Conservation (phyloP, 2,797 vertebrate species). For the Trematomus bernacchii region DNA sequence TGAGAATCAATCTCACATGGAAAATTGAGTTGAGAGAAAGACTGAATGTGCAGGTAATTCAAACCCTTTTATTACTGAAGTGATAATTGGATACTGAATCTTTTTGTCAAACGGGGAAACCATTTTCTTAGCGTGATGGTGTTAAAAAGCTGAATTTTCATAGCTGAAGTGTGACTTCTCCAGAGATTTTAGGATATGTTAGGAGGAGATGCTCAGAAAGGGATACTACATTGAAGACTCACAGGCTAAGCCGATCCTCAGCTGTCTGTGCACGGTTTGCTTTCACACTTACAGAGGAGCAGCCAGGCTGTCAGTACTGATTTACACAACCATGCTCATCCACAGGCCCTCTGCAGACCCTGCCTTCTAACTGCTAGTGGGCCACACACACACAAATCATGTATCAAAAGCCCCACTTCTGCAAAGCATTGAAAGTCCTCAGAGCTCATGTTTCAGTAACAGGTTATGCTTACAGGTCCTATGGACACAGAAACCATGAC, state of each 20-base stretch:
- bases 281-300: constrained; percentile 59
- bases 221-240: constrained; percentile 5
- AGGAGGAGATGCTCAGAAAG: constrained; percentile 35
- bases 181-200: constrained; percentile 6
- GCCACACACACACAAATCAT: constrained; percentile 50
- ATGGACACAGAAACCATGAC: constrained; percentile 4
- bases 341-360: constrained; percentile 61
- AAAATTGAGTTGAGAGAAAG: constrained; percentile 30
- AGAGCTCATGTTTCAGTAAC: constrained; percentile 23
- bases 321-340: constrained; percentile 64
- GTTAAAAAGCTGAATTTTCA: constrained; percentile 33
- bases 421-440: constrained; percentile 38
- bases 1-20: constrained; percentile 58
- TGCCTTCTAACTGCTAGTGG: constrained; percentile 52
- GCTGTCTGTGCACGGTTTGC: constrained; percentile 30
- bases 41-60: constrained; percentile 57
- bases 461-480: constrained; percentile 32
- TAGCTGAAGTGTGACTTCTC: constrained; percentile 3
- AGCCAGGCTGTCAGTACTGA: constrained; percentile 67
- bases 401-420: constrained; percentile 47
- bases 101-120: constrained; percentile 52
- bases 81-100: constrained; percentile 66
- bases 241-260: constrained; percentile 39
- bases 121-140: constrained; percentile 42
- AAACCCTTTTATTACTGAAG: constrained; percentile 57